Base-by-base conservation (phyloP, 2,888 invertebrate genomes). In the Lycia hirtaria region DNA sequence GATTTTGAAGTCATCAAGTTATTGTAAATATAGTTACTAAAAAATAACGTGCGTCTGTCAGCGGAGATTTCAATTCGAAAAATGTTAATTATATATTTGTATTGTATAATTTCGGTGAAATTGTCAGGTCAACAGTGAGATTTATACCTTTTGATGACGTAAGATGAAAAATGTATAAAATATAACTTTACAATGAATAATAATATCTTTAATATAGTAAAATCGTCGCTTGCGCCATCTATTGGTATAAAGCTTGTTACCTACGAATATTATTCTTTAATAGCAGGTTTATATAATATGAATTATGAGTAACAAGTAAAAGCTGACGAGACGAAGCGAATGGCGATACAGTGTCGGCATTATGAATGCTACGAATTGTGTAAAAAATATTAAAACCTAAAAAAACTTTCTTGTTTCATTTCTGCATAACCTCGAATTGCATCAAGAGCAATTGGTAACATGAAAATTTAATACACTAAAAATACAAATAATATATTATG, bases 321-420 rank as follows among this genome's bases (percentile, higher is more conserved):
- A 71, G 89, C 88, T 86, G 91, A 76, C 84, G 80, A 78, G 81
- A 80, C 81, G 81, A 63, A 67, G 69, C 70, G 75, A 72, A 58
- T 58, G 83, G 75, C 76, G 80, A 76, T 76, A 84, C 75, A 80
- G 84, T 89, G 92, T 89, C 91, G 87, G 92, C 92, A 92, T 92
- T 92, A 91, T 92, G 88, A 92, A 92, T 92, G 92, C 92, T 92
- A 92, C 92, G 82, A 91, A 92, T 92, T 92, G 92, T 92, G 92
- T 92, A 92, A 92, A 92, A 92, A 92, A 92, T 88, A 92, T 92
- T 92, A 92, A 92, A 92, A 92, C 84, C 82, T 86, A 84, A 88
- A 92, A 92, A 91, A 87, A 83, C 75, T 47, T 66, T 22, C 63
- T 85, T 77, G 87, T 92, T 91, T 92, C 70, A 83, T 88, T 89